These are phyloP conservation scores for Harpegnathos saltator DNA, from an alignment of 1,140 invertebrate genomes.

Conservation along the genomic window DNA sequence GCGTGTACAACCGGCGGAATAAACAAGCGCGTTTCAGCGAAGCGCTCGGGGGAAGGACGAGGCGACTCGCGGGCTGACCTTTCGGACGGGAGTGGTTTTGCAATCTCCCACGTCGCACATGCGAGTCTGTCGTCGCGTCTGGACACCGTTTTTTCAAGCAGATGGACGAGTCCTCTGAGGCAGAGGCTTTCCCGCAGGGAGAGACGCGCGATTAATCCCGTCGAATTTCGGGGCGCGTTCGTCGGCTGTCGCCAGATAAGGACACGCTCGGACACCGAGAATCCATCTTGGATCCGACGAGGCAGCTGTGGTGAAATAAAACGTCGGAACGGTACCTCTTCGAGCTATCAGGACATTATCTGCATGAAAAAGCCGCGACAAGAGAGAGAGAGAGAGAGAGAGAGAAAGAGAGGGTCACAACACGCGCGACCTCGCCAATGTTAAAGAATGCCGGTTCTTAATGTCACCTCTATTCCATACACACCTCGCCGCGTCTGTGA, in stretches of 20 bases:
- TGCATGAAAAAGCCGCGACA: constrained; percentile 22
- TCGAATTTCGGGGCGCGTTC: background rate
- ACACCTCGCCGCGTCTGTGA: background rate
- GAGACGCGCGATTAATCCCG: background rate
- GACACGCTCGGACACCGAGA: background rate
- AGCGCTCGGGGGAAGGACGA: no score
- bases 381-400: background rate
- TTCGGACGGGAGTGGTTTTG: no score
- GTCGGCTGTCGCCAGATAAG: background rate
- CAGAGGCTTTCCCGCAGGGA: background rate
- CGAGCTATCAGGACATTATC: background rate
- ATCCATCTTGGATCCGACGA: background rate
- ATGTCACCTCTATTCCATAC: constrained; percentile 51
- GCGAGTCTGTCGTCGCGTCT: no score
- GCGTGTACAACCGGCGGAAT: no score
- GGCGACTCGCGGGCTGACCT: no score
- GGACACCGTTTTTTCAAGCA: background rate
- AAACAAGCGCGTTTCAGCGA: no score
- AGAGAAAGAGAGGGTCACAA: background rate
- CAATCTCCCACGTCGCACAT: no score
- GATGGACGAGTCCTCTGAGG: background rate
- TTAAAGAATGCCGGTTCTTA: constrained; percentile 30
- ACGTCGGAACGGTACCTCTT: background rate
- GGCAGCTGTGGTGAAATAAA: background rate
- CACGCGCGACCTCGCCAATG: background rate